These are phyloP conservation scores for Parus major DNA, from an alignment of 2,113 vertebrate genomes.

Conservation along the genomic window DNA sequence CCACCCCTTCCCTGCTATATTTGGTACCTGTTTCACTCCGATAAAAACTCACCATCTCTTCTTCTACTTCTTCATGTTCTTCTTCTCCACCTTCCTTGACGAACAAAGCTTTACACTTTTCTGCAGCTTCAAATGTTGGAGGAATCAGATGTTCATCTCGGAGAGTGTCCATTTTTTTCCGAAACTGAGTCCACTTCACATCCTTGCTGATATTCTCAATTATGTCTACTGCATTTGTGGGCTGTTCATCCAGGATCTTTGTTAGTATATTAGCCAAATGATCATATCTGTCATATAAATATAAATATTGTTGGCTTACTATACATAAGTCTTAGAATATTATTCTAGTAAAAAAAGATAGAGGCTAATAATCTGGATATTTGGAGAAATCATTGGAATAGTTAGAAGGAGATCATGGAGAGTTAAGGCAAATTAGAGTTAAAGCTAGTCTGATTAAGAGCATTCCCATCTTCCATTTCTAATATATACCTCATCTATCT, in stretches of 20 bases:
- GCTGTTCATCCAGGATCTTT: constrained; percentile 87
- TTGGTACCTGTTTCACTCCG: background rate
- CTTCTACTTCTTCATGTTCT: constrained; percentile 71
- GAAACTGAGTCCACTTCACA: constrained; percentile 79
- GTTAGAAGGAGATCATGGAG: background rate
- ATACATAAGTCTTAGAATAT: background rate
- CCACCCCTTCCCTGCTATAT: background rate
- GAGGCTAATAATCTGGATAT: background rate
- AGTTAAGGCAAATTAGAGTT: background rate
- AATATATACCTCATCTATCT: background rate
- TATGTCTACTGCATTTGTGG: constrained; percentile 83
- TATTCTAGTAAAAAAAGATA: background rate
- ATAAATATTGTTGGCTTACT: background rate
- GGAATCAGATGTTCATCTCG: constrained; percentile 70
- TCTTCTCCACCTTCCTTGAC: constrained; percentile 55
- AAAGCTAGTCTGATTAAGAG: background rate
- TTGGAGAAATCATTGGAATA: background rate
- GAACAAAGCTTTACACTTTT: constrained; percentile 82
- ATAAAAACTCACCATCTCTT: constrained; percentile 73
- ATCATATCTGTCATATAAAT: constrained; percentile 82
- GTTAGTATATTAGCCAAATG: constrained; percentile 84
- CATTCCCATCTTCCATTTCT: background rate
- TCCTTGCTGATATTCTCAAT: constrained; percentile 88
- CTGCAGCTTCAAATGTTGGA: constrained; percentile 76
- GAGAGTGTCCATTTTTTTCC: constrained; percentile 78